These are phyloP conservation scores for Mormyrops attenuatus DNA, from an alignment of 2,797 vertebrate genomes.

Conservation along the genomic window DNA sequence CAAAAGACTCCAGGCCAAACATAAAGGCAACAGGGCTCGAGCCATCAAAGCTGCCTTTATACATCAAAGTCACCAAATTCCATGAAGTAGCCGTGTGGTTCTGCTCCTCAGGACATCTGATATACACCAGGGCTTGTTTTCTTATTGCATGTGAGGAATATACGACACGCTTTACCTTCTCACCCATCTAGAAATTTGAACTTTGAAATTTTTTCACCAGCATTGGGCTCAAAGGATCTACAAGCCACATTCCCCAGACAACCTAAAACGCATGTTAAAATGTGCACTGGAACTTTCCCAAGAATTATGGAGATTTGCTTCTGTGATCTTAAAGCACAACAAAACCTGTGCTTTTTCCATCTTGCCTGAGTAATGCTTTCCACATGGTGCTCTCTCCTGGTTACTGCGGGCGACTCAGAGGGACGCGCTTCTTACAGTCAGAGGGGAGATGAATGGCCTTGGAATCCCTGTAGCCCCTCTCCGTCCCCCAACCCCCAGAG, in stretches of 20 bases:
- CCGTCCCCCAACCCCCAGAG: background rate
- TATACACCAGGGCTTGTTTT: background rate
- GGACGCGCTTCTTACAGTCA: background rate
- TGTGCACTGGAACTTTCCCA: background rate
- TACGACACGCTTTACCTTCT: background rate
- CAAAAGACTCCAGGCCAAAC: background rate
- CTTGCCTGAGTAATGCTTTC: slow-evolving; percentile 10
- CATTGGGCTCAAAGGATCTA: background rate
- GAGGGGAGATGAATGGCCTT: background rate
- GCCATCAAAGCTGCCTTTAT: background rate
- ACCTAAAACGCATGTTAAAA: background rate
- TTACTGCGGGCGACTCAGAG: background rate
- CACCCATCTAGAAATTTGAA: background rate
- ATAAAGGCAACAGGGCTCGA: background rate
- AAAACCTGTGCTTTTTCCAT: background rate
- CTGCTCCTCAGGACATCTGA: background rate
- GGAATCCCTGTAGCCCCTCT: background rate
- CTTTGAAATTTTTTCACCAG: background rate
- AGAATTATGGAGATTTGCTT: background rate
- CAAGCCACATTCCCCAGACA: background rate
- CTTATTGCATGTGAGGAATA: background rate
- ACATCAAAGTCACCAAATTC: slow-evolving; percentile 1
- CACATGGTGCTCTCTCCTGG: background rate
- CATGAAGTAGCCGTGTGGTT: background rate
- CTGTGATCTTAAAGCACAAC: slow-evolving; percentile 7